phyloP scores from a whole-genome alignment of 64 coral and sea anemone genomes.

The Exaiptasia diaphana region DNA sequence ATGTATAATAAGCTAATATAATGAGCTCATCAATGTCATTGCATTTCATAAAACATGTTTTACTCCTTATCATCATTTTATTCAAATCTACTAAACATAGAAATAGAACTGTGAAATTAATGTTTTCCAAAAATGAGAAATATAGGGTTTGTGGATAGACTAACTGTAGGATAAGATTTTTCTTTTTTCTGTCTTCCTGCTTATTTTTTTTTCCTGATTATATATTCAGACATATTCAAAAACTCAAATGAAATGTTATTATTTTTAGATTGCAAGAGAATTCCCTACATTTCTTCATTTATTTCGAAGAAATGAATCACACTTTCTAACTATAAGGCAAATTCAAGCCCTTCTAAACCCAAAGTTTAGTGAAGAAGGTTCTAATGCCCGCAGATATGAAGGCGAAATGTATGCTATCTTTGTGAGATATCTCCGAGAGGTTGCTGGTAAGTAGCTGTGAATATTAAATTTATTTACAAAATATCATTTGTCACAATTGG shows the following conservation, averaged over 20 bases:
- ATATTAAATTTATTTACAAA: neutral
- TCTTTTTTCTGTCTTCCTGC: neutral
- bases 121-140: neutral
- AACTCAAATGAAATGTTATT: neutral
- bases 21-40: neutral
- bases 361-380: constrained; percentile 14
- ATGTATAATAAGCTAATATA: neutral
- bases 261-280: constrained; percentile 11
- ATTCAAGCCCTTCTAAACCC: constrained; percentile 12
- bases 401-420: constrained; percentile 29
- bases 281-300: constrained; percentile 14
- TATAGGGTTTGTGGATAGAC: neutral
- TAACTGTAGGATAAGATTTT: neutral
- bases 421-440: constrained; percentile 28
- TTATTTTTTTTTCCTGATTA: neutral
- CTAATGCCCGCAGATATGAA: constrained; percentile 21
- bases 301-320: constrained; percentile 15
- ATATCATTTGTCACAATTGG: neutral
- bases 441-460: constrained; percentile 1
- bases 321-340: constrained; percentile 1
- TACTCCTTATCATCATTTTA: neutral
- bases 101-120: too few relatives aligned
- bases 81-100: too few relatives aligned
- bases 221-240: neutral
- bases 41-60: neutral